Base-by-base conservation (phyloP, 23 tunicate species). In the Ciona savignyi region DNA sequence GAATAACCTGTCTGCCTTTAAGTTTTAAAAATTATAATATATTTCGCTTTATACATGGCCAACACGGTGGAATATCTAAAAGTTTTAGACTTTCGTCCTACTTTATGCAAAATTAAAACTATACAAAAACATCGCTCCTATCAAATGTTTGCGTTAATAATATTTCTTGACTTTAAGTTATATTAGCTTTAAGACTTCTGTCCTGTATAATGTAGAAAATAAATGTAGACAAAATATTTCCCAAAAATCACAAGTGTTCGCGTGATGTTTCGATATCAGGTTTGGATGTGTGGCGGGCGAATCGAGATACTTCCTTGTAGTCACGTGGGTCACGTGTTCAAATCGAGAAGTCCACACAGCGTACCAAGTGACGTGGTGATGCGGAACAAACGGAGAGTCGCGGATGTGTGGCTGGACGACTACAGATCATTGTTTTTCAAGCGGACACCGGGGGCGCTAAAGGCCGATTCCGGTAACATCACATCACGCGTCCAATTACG, bases 281-380 rank as follows among this genome's bases (percentile, higher is more conserved):
- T 81, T 24, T 94, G 99, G 99, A 87, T 78, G 83, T 94, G 99
- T 49, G 99, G 95, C 32, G 99, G 99, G 0, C 33, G 88, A 28
- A 71, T 94, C 25, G 99, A 94, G 65, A 94, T 94, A 67, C 56
- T 87, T 26, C 99, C 99, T 42, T 94, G 99, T 49, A 86, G 95
- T 86, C 93, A 86, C 85, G 95, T 87, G 83, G 99, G 99, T 65
- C 99, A 94, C 82, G 94, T 94, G 74, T 91, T 80, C 63, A 84
- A 80, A 76, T 66, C 80, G 4, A 71, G 77, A 33, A 78, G 71
- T 28, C 69, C 81, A 2, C 77, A 91, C 27, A 67, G 78, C 29
- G 81, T 80, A 20, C 29, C 73, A 4, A 27, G 56, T 67, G 91
- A 91, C 63, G 73, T 77, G 0, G 65, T 91, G 6, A 61, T 84